Evolutionary conservation across 2,113 vertebrate genomes (phyloP), one percentile per base, ranked within the genome.

Genomic region (Perca flavescens): DNA sequence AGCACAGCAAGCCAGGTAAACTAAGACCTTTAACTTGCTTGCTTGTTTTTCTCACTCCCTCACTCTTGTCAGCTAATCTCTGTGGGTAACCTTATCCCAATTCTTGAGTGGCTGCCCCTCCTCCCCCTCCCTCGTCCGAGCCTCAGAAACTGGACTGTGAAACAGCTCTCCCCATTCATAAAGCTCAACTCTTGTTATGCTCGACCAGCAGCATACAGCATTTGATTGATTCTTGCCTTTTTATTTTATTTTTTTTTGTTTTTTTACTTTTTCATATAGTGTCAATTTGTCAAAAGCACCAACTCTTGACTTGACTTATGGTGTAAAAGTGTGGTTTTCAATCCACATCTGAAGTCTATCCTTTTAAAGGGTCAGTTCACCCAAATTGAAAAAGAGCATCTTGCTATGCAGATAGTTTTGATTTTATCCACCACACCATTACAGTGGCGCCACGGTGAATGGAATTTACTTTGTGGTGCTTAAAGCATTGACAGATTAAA

Each of bases 21-120:
- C 88, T 74, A 90, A 92, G 92, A 92, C 89, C 87, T 93, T 90
- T 92, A 91, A 84, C 88, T 89, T 74, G 58, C 84, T 77, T 46
- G 82, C 86, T 91, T 93, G 83, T 92, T 93, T 91, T 93, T 90
- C 88, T 92, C 88, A 80, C 90, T 91, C 88, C 84, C 57, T 90
- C 79, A 50, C 87, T 90, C 92, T 91, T 93, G 86, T 93, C 87
- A 82, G 89, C 87, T 93, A 92, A 94, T 94, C 92, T 93, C 85
- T 88, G 91, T 79, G 83, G 89, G 92, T 93, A 93, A 94, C 91
- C 89, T 91, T 93, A 94, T 93, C 90, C 90, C 71, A 67, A 74
- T 57, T 84, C 89, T 80, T 87, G 86, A 92, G 88, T 86, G 74
- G 58, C 67, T 58, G 15, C 68, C 73, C 70, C 65, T 19, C 21